These are phyloP conservation scores for Nipponia nippon DNA, from an alignment of 2,113 vertebrate species.

Conservation along the genomic window DNA sequence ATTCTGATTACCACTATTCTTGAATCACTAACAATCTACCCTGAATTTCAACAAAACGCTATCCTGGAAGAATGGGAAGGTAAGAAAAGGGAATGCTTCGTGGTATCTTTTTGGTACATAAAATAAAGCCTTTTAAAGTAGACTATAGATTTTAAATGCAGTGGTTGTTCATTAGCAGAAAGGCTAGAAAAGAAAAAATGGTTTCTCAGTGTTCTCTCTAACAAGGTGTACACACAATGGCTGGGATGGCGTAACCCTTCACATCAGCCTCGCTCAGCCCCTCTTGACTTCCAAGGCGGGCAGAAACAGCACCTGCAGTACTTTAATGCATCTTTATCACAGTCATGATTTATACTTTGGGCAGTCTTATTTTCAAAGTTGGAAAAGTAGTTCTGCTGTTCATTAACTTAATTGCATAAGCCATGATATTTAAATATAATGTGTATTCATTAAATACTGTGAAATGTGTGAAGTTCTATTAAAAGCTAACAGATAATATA, in stretches of 20 bases:
- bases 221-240: neutral
- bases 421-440: neutral
- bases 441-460: neutral
- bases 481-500: neutral
- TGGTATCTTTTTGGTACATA: neutral
- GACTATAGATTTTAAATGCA: neutral
- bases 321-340: neutral
- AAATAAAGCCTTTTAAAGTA: neutral
- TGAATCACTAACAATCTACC: neutral
- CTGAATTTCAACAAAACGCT: neutral
- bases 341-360: neutral
- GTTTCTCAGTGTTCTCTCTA: neutral
- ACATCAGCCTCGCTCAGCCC: neutral
- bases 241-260: neutral
- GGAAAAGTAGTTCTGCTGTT: neutral
- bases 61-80: neutral
- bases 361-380: neutral
- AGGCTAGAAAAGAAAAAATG: neutral
- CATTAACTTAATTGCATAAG: neutral
- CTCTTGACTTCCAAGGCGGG: neutral
- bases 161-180: neutral
- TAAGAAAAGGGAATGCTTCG: neutral
- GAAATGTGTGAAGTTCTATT: neutral
- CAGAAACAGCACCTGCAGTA: neutral
- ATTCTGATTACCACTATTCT: neutral